Evolutionary conservation across 2,888 invertebrate genomes (phyloP).

Genomic region (Sarcophaga rosellei): DNA sequence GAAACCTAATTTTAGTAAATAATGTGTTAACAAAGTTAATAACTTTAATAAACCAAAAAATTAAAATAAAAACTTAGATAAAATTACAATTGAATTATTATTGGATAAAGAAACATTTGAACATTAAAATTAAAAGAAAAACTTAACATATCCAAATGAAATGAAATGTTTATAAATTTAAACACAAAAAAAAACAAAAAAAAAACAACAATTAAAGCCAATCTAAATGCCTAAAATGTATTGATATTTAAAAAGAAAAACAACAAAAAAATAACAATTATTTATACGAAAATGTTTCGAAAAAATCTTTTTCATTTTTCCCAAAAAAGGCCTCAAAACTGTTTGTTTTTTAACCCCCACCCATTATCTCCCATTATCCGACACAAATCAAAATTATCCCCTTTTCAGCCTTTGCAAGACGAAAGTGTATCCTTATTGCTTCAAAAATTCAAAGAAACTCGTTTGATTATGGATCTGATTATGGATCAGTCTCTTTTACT

Average conservation of each 20-base stretch:
- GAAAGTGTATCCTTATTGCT: no score
- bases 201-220: not conserved
- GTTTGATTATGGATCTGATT: no score
- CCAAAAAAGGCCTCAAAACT: no score
- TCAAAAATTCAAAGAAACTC: no score
- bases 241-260: slow-evolving; percentile 3
- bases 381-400: no score
- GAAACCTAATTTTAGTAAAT: not conserved
- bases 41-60: not conserved
- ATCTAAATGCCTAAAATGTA: slow-evolving; percentile 27
- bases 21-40: slow-evolving; percentile 42
- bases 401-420: no score
- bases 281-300: not conserved
- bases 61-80: slow-evolving; percentile 5
- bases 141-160: slow-evolving; percentile 8
- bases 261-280: not conserved
- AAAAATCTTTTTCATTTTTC: not conserved
- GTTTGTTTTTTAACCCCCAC: no score
- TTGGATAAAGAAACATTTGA: no score
- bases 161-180: not conserved
- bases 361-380: no score
- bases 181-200: not conserved
- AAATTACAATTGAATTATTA: not conserved
- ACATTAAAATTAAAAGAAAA: slow-evolving; percentile 3
- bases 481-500: no score